Evolutionary conservation across 2,113 vertebrate genomes (phyloP).

Genomic region (Psilopsiagon aymara): DNA sequence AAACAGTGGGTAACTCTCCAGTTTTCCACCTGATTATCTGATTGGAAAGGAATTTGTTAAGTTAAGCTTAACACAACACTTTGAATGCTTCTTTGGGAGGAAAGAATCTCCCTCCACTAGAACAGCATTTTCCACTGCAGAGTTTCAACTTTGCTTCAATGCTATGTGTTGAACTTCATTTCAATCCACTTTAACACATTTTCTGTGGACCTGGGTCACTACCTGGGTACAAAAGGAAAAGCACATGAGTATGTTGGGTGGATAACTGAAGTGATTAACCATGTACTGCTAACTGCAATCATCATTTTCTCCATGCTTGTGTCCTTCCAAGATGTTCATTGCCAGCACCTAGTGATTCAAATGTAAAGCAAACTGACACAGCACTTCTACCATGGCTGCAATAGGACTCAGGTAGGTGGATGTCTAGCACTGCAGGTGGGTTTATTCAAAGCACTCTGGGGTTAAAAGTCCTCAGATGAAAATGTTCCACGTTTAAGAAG

Average conservation of each 20-base stretch:
- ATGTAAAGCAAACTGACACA: not conserved
- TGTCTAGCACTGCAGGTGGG: not conserved
- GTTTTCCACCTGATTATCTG: not conserved
- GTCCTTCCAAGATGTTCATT: accelerated
- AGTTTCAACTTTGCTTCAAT: not conserved
- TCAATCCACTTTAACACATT: not conserved
- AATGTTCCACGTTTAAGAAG: not conserved
- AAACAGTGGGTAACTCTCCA: not conserved
- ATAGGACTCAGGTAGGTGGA: not conserved
- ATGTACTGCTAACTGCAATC: accelerated
- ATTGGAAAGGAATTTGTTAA: not conserved
- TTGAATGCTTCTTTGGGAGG: accelerated
- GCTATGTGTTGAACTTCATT: not conserved
- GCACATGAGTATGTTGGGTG: accelerated
- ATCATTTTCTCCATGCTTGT: accelerated
- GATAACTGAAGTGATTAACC: not conserved
- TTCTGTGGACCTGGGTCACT: not conserved
- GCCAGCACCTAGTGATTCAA: not conserved
- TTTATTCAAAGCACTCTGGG: not conserved
- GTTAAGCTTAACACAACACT: not conserved
- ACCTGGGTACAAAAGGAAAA: accelerated
- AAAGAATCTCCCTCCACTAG: not conserved
- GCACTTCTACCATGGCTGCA: not conserved
- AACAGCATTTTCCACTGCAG: accelerated
- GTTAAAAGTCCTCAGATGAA: not conserved